Evolutionary conservation across 1,140 invertebrate genomes (phyloP).

Genomic region (Scylla paramamosain): DNA sequence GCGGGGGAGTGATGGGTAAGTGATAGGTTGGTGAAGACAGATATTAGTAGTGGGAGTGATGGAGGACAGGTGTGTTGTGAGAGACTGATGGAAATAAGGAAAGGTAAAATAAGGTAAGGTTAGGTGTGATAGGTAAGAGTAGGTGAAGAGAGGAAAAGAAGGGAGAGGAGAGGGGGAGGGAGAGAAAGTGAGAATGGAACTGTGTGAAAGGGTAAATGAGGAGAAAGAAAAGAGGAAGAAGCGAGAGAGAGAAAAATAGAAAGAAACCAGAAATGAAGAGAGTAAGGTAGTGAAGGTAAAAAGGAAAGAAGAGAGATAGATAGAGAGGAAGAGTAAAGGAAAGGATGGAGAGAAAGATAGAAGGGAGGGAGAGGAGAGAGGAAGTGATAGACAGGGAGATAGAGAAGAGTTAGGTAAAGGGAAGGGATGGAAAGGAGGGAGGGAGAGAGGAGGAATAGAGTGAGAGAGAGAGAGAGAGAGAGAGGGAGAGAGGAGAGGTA

Average conservation of each 20-base stretch:
- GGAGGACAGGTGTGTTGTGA: too few relatives aligned
- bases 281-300: not conserved
- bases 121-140: too few relatives aligned
- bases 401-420: not conserved
- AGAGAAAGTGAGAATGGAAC: not conserved
- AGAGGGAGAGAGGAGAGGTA: conserved; percentile 33
- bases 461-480: not conserved
- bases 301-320: not conserved
- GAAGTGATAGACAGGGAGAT: not conserved
- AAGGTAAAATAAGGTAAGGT: not conserved
- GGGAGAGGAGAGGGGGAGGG: not conserved
- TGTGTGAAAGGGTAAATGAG: too few relatives aligned
- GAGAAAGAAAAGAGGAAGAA: not conserved
- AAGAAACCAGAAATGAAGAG: too few relatives aligned
- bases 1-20: too few relatives aligned
- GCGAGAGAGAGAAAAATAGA: not conserved
- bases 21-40: too few relatives aligned
- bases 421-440: not conserved
- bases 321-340: not conserved
- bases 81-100: too few relatives aligned
- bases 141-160: not conserved
- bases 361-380: not conserved
- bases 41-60: too few relatives aligned
- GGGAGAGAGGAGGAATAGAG: not conserved
- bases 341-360: not conserved